These are phyloP conservation scores for Emydoidea blandingii DNA, from an alignment of 2,797 vertebrate species.

Conservation along the genomic window DNA sequence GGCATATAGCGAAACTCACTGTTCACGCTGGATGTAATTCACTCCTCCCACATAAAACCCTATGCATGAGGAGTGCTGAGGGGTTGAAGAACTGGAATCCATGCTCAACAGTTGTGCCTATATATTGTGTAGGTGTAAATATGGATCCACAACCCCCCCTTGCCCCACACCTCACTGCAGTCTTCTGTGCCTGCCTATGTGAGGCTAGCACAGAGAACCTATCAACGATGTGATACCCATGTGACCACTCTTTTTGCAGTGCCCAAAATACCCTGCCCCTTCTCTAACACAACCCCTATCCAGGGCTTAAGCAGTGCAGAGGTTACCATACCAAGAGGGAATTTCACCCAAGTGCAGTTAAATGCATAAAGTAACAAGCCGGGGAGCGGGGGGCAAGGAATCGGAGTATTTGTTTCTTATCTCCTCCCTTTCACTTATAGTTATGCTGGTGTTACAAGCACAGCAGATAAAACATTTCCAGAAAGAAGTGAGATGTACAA, in stretches of 20 bases:
- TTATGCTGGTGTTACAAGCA: background rate
- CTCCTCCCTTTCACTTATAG: background rate
- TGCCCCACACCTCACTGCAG: background rate
- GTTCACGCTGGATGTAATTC: constrained; percentile 34
- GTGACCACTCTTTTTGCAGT: background rate
- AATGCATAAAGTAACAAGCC: background rate
- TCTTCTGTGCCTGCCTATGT: background rate
- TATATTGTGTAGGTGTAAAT: background rate
- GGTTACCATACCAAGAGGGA: background rate
- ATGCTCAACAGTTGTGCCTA: background rate
- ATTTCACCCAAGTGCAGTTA: background rate
- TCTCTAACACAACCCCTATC: background rate
- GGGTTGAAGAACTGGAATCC: background rate
- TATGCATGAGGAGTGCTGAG: background rate
- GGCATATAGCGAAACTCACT: constrained; percentile 21
- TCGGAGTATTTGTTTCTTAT: background rate
- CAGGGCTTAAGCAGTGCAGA: background rate
- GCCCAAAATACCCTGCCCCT: background rate
- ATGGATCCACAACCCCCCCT: background rate
- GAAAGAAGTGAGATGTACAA: background rate
- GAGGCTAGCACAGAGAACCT: background rate
- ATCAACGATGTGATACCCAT: background rate
- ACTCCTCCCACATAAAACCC: constrained; percentile 3
- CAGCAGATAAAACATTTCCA: background rate
- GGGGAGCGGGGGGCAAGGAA: background rate